Evolutionary conservation across 2,888 invertebrate species (phyloP).

Genomic region (Actias luna): DNA sequence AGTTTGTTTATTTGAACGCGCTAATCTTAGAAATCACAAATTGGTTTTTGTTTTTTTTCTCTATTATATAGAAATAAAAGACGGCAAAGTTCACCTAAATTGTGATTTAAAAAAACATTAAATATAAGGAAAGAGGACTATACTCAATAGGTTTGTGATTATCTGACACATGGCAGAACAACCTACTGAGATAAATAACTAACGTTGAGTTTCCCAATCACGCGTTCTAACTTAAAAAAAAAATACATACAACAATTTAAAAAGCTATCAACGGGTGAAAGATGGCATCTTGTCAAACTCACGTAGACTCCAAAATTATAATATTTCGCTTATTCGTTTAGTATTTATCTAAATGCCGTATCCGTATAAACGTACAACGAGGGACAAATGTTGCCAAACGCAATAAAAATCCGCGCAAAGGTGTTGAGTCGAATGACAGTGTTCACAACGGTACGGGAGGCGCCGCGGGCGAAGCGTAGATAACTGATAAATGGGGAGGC

Average conservation of each 20-base stretch:
- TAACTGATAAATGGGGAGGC: conserved; percentile 21
- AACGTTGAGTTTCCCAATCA: too few relatives aligned
- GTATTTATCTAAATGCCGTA: conserved; percentile 27
- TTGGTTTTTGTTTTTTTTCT: too few relatives aligned
- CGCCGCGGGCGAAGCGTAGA: conserved; percentile 38
- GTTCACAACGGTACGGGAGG: conserved; percentile 30
- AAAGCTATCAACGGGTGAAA: not conserved
- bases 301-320: not conserved
- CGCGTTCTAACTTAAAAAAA: too few relatives aligned
- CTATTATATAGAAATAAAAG: too few relatives aligned
- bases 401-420: conserved; percentile 64
- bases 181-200: too few relatives aligned
- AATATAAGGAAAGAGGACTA: too few relatives aligned
- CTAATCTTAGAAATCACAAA: too few relatives aligned
- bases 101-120: too few relatives aligned
- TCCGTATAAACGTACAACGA: conserved; percentile 32
- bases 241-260: not conserved
- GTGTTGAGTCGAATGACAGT: conserved; percentile 65
- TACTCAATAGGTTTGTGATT: too few relatives aligned
- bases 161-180: too few relatives aligned
- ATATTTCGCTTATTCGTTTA: not conserved
- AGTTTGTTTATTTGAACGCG: too few relatives aligned
- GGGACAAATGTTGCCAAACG: conserved; percentile 37
- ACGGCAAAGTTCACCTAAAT: too few relatives aligned
- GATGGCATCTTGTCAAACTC: not conserved